Evolutionary conservation across 2,888 invertebrate genomes (phyloP).

Genomic region (Orthosia incerta): DNA sequence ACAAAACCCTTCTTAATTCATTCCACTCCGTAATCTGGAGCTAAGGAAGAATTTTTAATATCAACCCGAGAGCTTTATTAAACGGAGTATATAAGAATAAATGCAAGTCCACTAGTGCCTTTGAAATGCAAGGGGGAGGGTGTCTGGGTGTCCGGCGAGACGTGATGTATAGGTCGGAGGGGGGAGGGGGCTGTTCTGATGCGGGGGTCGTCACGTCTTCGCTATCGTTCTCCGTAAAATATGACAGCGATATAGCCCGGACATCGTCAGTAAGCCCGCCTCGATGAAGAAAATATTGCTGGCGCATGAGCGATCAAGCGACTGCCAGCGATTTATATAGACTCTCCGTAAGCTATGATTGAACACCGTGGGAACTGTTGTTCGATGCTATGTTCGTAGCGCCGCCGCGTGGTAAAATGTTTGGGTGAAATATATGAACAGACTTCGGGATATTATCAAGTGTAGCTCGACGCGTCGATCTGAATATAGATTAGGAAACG

Average conservation of each 20-base stretch:
- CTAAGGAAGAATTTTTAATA: constrained; percentile 86
- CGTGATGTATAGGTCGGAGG: constrained; percentile 69
- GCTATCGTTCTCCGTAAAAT: constrained; percentile 85
- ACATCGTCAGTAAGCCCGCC: constrained; percentile 84
- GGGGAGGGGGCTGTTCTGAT: constrained; percentile 59
- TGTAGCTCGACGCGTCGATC: neutral
- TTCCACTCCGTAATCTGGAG: constrained; percentile 72
- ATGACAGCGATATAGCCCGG: constrained; percentile 85
- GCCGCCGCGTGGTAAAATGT: constrained; percentile 8
- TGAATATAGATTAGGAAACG: neutral
- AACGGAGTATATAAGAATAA: constrained; percentile 78
- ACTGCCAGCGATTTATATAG: constrained; percentile 64
- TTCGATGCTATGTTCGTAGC: constrained; percentile 30
- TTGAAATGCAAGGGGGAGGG: constrained; percentile 69
- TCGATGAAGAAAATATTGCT: constrained; percentile 87
- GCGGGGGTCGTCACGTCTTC: constrained; percentile 80
- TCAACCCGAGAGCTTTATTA: constrained; percentile 84
- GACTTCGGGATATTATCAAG: constrained; percentile 11
- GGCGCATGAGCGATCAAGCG: constrained; percentile 79
- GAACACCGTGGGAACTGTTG: constrained; percentile 62
- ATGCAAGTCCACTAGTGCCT: constrained; percentile 80
- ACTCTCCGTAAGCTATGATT: constrained; percentile 65
- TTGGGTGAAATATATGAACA: constrained; percentile 17
- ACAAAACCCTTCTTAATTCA: constrained; percentile 76
- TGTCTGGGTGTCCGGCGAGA: constrained; percentile 64